These are phyloP conservation scores for Amaurobius ferox DNA, from an alignment of 2,888 invertebrate genomes.

Conservation along the genomic window DNA sequence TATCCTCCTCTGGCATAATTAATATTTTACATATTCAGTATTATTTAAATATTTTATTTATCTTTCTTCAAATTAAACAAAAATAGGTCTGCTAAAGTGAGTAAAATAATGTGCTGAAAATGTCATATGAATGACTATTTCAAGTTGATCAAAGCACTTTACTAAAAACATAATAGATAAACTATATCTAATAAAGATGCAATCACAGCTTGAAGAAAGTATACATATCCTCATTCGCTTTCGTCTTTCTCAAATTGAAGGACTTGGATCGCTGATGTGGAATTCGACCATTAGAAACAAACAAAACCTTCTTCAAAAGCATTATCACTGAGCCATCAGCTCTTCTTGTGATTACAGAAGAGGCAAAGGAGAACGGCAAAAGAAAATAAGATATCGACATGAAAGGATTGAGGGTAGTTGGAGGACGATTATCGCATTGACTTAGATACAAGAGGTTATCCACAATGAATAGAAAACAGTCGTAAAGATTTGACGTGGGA, in stretches of 20 bases:
- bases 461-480: constrained; percentile 37
- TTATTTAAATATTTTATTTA: too few species aligned
- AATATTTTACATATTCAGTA: too few species aligned
- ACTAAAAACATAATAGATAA: not conserved
- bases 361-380: constrained; percentile 23
- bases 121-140: too few species aligned
- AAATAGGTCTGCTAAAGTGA: too few species aligned
- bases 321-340: constrained; percentile 38
- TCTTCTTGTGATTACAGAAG: constrained; percentile 36
- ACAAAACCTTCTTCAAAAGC: constrained; percentile 42
- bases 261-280: constrained; percentile 14
- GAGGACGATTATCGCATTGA: constrained; percentile 19
- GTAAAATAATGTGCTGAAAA: too few species aligned
- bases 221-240: not conserved
- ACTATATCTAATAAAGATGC: not conserved
- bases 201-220: not conserved
- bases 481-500: too few species aligned
- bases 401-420: constrained; percentile 4
- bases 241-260: not conserved
- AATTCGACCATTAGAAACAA: constrained; percentile 36
- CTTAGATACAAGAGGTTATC: constrained; percentile 25
- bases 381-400: constrained; percentile 15
- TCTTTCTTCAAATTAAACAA: too few species aligned
- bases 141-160: too few species aligned
- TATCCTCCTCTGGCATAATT: too few species aligned